Conservation (phyloP, 2,888 invertebrate genomes). For the Dexiosoma caninum region DNA sequence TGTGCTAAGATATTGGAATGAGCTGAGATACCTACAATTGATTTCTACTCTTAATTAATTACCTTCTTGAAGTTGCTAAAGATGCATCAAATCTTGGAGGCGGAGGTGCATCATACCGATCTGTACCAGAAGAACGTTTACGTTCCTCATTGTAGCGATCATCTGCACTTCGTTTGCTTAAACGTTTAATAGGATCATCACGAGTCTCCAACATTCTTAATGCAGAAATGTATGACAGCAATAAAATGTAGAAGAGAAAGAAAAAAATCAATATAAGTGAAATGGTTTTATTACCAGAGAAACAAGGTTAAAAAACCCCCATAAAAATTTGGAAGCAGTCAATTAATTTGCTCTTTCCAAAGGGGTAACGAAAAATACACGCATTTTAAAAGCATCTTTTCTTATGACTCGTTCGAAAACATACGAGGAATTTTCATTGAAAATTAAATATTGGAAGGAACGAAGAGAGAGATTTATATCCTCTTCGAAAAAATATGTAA, state of each 20-base stretch:
- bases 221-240: neutral
- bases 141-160: constrained; percentile 76
- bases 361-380: constrained; percentile 37
- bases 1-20: constrained; percentile 12
- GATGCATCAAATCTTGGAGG: constrained; percentile 77
- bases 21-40: neutral
- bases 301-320: constrained; percentile 20
- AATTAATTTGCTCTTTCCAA: neutral
- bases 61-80: constrained; percentile 75
- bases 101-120: constrained; percentile 77
- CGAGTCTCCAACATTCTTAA: constrained; percentile 76
- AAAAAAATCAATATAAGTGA: constrained; percentile 32
- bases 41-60: neutral
- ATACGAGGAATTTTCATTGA: constrained; percentile 18
- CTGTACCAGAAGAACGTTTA: constrained; percentile 72
- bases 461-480: constrained; percentile 1
- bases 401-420: constrained; percentile 24
- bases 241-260: constrained; percentile 41
- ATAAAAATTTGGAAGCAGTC: constrained; percentile 23
- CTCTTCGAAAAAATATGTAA: constrained; percentile 15
- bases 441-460: constrained; percentile 38
- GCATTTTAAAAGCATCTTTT: constrained; percentile 10
- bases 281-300: neutral
- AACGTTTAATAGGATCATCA: constrained; percentile 76
- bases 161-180: constrained; percentile 73